Conservation (phyloP, 2,888 invertebrate genomes). For the Drosophila falleni region DNA sequence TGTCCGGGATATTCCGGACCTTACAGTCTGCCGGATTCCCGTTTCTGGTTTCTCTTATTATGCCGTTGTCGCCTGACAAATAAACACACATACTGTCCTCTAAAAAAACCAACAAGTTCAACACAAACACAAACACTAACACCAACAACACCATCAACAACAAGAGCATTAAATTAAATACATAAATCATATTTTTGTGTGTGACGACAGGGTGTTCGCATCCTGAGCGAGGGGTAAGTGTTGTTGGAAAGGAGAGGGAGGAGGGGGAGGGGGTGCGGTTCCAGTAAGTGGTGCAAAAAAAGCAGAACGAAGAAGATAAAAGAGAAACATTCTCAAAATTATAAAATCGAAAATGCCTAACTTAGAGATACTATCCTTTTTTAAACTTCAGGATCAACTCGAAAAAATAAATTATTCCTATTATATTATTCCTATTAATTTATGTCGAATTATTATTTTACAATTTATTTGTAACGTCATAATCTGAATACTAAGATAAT, state of each 20-base stretch:
- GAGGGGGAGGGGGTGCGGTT: not conserved
- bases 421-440: no score
- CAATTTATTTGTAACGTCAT: not conserved
- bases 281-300: constrained; percentile 32
- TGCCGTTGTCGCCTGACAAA: constrained; percentile 80
- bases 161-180: constrained; percentile 76
- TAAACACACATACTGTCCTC: constrained; percentile 70
- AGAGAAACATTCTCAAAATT: constrained; percentile 3
- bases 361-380: not conserved
- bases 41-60: constrained; percentile 69
- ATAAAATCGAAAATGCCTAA: not conserved
- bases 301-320: constrained; percentile 13
- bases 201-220: constrained; percentile 55
- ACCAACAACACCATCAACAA: constrained; percentile 41
- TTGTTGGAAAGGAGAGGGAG: no score
- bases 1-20: constrained; percentile 3
- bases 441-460: no score
- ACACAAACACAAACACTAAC: constrained; percentile 35
- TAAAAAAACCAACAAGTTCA: constrained; percentile 34
- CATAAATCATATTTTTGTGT: constrained; percentile 75
- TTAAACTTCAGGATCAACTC: not conserved
- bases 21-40: constrained; percentile 53
- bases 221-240: constrained; percentile 11
- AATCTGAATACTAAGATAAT: no score
- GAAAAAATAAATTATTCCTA: not conserved